phyloP scores from a whole-genome alignment of 2,113 vertebrate species.

The Quiscalus mexicanus region DNA sequence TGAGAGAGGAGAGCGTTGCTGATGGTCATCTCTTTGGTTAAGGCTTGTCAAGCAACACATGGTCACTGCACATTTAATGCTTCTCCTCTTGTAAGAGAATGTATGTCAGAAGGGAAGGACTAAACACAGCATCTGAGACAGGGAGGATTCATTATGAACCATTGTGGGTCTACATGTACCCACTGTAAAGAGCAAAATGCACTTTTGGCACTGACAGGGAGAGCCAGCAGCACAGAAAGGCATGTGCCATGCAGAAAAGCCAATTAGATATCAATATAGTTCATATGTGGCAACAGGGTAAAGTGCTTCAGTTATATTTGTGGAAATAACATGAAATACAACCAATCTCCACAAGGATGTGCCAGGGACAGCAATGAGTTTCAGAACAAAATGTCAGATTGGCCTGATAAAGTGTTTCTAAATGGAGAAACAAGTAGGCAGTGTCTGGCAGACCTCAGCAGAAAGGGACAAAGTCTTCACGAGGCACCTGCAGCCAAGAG shows the following conservation, averaged over 20 bases:
- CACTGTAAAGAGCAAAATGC: neutral
- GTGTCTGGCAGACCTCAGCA: neutral
- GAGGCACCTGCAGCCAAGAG: neutral
- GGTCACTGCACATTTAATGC: neutral
- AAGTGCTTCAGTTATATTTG: neutral
- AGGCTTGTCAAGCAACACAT: neutral
- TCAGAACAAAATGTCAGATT: neutral
- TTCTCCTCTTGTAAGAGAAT: neutral
- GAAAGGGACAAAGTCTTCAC: neutral
- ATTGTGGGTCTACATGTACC: fast-evolving
- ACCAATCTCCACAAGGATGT: neutral
- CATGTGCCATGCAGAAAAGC: neutral
- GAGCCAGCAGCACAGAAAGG: neutral
- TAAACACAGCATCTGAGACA: neutral
- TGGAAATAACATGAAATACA: neutral
- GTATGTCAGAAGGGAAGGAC: neutral
- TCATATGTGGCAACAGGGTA: neutral
- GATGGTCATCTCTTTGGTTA: neutral
- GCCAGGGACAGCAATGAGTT: neutral
- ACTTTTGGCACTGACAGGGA: neutral
- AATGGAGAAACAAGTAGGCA: neutral
- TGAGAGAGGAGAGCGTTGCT: neutral
- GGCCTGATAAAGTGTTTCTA: neutral
- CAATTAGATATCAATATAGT: neutral
- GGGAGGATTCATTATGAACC: neutral